phyloP scores from a whole-genome alignment of 2,797 vertebrate genomes.

The Fringilla coelebs region DNA sequence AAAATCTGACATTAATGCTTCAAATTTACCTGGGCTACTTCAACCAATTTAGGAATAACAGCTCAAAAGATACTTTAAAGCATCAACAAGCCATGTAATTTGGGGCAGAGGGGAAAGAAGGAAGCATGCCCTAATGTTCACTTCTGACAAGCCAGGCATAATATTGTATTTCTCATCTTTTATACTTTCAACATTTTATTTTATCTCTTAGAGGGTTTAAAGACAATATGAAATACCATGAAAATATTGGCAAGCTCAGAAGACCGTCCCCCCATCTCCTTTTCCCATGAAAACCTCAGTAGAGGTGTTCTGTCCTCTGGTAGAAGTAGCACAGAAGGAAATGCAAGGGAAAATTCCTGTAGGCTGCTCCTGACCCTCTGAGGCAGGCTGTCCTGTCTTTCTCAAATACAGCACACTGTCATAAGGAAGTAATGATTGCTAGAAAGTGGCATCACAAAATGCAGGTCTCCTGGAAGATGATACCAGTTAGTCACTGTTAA shows the following conservation, averaged over 20 bases:
- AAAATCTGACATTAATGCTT: neutral
- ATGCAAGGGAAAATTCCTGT: neutral
- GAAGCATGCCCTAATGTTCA: neutral
- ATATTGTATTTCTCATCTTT: neutral
- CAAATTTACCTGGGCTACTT: neutral
- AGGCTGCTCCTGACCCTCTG: neutral
- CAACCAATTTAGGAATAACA: neutral
- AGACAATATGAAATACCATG: neutral
- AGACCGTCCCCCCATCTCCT: neutral
- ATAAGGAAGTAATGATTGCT: neutral
- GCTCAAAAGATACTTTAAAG: neutral
- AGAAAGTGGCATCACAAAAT: neutral
- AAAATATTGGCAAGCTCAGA: neutral
- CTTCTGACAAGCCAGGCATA: neutral
- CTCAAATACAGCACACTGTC: neutral
- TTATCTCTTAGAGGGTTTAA: neutral
- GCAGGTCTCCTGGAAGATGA: neutral
- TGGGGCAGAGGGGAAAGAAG: neutral
- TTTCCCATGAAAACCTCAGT: neutral
- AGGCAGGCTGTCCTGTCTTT: neutral
- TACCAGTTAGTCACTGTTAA: neutral
- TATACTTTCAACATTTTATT: neutral
- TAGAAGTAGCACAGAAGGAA: neutral
- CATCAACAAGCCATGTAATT: neutral
- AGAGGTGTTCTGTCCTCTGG: neutral